Conservation (phyloP, 2,888 invertebrate species). For the Ceriagrion tenellum region DNA sequence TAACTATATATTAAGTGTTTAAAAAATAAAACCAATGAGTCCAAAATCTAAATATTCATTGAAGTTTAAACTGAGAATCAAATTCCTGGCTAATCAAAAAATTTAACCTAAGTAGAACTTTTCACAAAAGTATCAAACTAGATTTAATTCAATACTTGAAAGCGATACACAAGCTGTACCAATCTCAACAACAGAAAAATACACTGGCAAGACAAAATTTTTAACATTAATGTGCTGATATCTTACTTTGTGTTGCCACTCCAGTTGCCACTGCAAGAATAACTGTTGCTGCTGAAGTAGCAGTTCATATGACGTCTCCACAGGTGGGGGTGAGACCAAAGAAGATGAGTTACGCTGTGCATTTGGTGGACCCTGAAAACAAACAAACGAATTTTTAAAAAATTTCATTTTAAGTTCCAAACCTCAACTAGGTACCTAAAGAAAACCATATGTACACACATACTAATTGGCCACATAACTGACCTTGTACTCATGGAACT, state of each 20-base stretch:
- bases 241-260: slow-evolving; percentile 86
- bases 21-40: no score
- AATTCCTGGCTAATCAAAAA: no score
- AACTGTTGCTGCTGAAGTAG: slow-evolving; percentile 96
- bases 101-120: no score
- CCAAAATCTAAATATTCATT: no score
- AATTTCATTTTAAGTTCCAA: not conserved
- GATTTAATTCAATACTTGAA: no score
- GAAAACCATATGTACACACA: not conserved
- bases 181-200: not conserved
- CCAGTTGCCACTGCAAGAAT: slow-evolving; percentile 91
- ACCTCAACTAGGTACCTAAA: not conserved
- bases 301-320: slow-evolving; percentile 93
- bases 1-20: no score
- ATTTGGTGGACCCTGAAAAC: slow-evolving; percentile 88
- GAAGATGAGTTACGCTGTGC: slow-evolving; percentile 85
- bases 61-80: no score
- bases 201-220: not conserved
- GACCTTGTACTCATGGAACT: slow-evolving; percentile 97
- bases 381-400: slow-evolving; percentile 14
- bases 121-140: no score
- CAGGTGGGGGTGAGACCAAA: slow-evolving; percentile 76
- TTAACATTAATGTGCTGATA: not conserved
- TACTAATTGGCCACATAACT: slow-evolving; percentile 72
- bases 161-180: no score